phyloP scores from a whole-genome alignment of 2,888 invertebrate species.

The Julus scandinavius region DNA sequence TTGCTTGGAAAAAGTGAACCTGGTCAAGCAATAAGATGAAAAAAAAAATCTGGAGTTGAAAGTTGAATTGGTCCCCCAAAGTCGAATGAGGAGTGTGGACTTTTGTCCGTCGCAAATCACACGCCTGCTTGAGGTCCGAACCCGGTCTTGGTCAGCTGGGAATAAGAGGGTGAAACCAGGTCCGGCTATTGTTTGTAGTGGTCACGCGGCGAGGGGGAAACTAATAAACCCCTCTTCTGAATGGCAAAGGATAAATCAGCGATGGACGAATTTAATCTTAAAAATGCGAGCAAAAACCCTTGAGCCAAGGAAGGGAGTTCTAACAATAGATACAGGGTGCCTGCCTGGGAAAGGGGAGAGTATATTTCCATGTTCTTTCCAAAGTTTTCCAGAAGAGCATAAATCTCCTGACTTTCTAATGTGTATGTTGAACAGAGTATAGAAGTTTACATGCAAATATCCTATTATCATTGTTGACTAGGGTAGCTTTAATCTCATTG shows the following conservation, averaged over 20 bases:
- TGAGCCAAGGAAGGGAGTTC: neutral
- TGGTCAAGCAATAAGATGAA: too few relatives aligned
- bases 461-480: too few relatives aligned
- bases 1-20: too few relatives aligned
- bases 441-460: too few relatives aligned
- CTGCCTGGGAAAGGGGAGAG: too few relatives aligned
- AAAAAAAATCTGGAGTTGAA: neutral
- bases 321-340: neutral
- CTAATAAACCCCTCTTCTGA: neutral
- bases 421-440: too few relatives aligned
- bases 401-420: too few relatives aligned
- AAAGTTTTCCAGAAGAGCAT: too few relatives aligned
- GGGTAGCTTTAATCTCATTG: too few relatives aligned
- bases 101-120: neutral
- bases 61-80: neutral
- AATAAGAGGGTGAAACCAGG: neutral
- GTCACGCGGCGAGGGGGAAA: neutral
- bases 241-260: constrained; percentile 18
- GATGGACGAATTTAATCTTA: constrained; percentile 12
- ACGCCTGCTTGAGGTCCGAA: neutral
- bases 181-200: neutral
- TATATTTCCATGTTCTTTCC: too few relatives aligned
- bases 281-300: constrained; percentile 2
- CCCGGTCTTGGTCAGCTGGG: neutral
- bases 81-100: neutral